Conservation (phyloP, 2,888 invertebrate genomes). For the Lochmaea crataegi region DNA sequence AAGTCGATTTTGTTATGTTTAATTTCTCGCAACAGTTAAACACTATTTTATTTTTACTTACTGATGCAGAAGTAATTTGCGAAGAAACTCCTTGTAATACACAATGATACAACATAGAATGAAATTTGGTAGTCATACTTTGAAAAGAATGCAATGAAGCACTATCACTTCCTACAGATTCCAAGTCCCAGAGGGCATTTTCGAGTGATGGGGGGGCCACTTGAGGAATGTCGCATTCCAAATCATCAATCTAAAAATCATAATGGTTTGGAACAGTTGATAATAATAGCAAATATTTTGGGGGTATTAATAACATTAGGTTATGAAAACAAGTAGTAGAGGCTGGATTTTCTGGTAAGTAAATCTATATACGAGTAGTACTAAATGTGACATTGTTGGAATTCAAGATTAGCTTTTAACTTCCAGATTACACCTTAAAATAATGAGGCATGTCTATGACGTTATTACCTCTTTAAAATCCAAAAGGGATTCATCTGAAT, state of each 20-base stretch:
- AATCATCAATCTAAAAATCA: slow-evolving; percentile 78
- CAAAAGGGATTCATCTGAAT: slow-evolving; percentile 62
- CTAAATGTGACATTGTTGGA: background rate
- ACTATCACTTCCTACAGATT: slow-evolving; percentile 72
- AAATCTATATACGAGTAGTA: background rate
- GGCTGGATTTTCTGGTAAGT: background rate
- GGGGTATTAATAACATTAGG: background rate
- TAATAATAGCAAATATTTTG: background rate
- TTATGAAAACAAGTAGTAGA: background rate
- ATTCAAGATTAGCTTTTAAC: background rate
- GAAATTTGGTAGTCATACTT: slow-evolving; percentile 66
- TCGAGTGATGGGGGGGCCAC: slow-evolving; percentile 82
- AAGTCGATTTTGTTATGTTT: background rate
- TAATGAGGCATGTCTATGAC: slow-evolving; percentile 13
- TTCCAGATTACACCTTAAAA: background rate
- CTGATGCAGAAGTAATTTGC: slow-evolving; percentile 87
- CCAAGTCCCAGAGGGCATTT: slow-evolving; percentile 82
- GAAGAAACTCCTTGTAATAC: slow-evolving; percentile 90
- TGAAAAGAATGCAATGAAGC: slow-evolving; percentile 68
- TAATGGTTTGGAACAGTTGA: slow-evolving; percentile 18
- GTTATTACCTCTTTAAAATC: slow-evolving; percentile 61
- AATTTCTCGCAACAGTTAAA: too few relatives aligned
- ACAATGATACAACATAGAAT: slow-evolving; percentile 80
- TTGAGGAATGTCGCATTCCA: slow-evolving; percentile 83
- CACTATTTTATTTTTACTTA: slow-evolving; percentile 62